Base-by-base conservation (phyloP, 30 jellyfish, hydroid and myxozoan genomes). In the Turritopsis rubra region DNA sequence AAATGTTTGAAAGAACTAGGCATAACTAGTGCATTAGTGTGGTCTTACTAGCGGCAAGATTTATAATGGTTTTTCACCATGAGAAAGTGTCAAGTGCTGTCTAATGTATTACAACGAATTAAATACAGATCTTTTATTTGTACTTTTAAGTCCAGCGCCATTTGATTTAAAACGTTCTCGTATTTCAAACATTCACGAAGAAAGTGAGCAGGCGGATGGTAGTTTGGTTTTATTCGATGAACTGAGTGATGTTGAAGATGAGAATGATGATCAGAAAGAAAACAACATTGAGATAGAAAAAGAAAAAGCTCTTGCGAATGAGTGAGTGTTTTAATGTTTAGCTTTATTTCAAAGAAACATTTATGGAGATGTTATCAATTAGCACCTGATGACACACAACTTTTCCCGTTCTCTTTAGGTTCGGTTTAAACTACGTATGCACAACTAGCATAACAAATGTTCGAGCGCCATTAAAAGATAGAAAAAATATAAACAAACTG, bases 61-160 rank as follows among this genome's bases (percentile, higher is more conserved):
- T n/a, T n/a, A n/a, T n/a, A n/a, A n/a, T n/a, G n/a, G n/a, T n/a
- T n/a, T n/a, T n/a, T n/a, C n/a, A n/a, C n/a, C n/a, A n/a, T n/a
- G n/a, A n/a, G n/a, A n/a, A n/a, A n/a, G n/a, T n/a, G n/a, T n/a
- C n/a, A n/a, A n/a, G n/a, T n/a, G 28, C 30, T 21, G 76, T 66
- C 30, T 66, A n/a, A n/a, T n/a, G n/a, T n/a, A n/a, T n/a, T n/a
- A n/a, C n/a, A n/a, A n/a, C n/a, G 21, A 21, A 16, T 54, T 16
- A 54, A 16, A 18, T 54, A 54, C 18, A 54, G 18, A 16, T 54
- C 18, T 1, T 1, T 0, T 52, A 29, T 26, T 17, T 85, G 72
- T 79, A 13, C 79, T 18, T 72, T 54, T 53, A 52, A 87, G 95
- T 78, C 95, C 95, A 1, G 95, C 95, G 22, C 95, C 95, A 26